Conservation (phyloP, 2,888 invertebrate species). For the Philonicus albiceps region DNA sequence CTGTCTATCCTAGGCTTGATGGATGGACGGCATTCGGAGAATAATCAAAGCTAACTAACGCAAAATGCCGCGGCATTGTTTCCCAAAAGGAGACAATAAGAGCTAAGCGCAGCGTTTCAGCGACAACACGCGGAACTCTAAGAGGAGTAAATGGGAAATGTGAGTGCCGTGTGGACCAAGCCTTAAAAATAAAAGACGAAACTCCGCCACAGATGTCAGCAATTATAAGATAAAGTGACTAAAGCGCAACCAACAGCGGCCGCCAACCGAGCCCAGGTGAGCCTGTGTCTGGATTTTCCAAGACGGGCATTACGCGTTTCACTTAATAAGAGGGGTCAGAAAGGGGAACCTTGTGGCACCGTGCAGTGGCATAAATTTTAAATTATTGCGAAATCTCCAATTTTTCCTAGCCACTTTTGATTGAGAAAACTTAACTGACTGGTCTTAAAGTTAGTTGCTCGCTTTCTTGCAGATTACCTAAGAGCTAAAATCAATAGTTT, state of each 20-base stretch:
- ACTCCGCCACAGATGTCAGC: background rate
- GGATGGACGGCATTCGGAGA: background rate
- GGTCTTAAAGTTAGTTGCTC: background rate
- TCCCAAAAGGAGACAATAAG: background rate
- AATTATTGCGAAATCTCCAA: slow-evolving; percentile 13
- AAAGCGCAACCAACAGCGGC: background rate
- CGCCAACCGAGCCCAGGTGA: background rate
- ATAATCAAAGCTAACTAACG: background rate
- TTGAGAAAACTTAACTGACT: background rate
- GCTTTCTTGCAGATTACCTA: background rate
- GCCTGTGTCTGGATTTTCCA: background rate
- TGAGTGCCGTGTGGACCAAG: background rate
- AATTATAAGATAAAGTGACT: slow-evolving; percentile 9
- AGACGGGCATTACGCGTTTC: background rate
- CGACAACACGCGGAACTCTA: slow-evolving; percentile 5
- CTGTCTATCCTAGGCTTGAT: background rate
- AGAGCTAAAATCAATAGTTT: background rate
- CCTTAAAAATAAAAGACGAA: background rate
- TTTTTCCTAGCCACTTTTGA: slow-evolving; percentile 10
- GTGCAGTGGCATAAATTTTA: background rate
- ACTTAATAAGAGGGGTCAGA: background rate
- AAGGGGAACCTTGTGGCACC: slow-evolving; percentile 1
- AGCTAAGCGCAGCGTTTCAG: background rate
- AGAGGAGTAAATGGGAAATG: background rate
- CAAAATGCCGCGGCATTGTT: slow-evolving; percentile 7